Evolutionary conservation across 2,113 vertebrate species (phyloP), one percentile per base, ranked within the genome.

Genomic region (Elaphurus davidianus): DNA sequence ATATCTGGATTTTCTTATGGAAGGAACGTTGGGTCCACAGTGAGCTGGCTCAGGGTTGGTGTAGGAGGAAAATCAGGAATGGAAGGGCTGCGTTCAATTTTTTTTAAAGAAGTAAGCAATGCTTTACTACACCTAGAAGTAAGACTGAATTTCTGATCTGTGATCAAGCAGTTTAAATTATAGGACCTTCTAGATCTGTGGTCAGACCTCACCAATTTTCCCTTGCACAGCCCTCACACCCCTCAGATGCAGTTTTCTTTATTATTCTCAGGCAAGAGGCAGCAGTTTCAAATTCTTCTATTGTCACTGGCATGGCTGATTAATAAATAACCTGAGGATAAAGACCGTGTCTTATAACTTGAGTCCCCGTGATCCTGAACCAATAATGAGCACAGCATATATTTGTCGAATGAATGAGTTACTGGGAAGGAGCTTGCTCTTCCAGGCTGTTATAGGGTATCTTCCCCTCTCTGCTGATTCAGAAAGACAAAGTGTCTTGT

Each of bases 401-500:
- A 74, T 85, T 33, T 86, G 81, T 95, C 60, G n/a, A 60, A 67
- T 30, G 43, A 90, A 71, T 85, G 81, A 92, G 52, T 78, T 87
- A 91, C 47, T 45, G 45, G 90, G 79, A 47, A 94, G 82, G 33
- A 91, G 64, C 28, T 52, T 74, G 9, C 40, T 95, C 84, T 52
- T 83, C 33, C 11, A 81, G 62, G 57, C 64, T 90, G 2, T 0
- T 28, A 25, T 16, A 28, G 21, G 16, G 67, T 4, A 4, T 47
- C 7, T 30, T 59, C 83, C 43, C 62, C 57, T 86, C 54, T 55
- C 40, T 52, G 78, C 12, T 64, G 57, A 76, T 89, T 88, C 28
- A 87, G 90, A 82, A 55, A 67, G 50, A 97, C 97, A 96, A 85
- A 88, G 87, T 91, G 62, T 84, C 54, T 92, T 96, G 55, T 62